phyloP scores from a whole-genome alignment of 1,140 invertebrate species.

The Drosophila fuyamai region DNA sequence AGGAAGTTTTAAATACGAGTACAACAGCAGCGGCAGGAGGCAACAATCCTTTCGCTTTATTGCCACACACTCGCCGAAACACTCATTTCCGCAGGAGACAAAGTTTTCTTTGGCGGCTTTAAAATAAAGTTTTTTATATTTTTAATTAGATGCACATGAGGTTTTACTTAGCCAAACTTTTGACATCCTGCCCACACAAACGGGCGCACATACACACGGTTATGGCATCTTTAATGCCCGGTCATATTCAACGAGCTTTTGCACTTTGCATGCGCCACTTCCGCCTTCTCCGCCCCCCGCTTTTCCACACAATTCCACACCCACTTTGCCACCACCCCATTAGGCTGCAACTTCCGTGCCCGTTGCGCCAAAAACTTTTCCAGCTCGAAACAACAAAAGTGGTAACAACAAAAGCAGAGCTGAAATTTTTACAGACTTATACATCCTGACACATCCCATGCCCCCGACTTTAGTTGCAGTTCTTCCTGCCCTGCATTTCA shows the following conservation, averaged over 20 bases:
- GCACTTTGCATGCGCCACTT: conserved; percentile 47
- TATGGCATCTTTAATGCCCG: conserved; percentile 77
- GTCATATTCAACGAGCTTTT: conserved; percentile 61
- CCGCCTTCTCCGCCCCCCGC: neutral
- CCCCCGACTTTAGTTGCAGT: conserved; percentile 30
- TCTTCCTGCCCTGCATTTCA: conserved; percentile 30
- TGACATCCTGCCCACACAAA: conserved; percentile 51
- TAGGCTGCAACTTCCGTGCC: conserved; percentile 63
- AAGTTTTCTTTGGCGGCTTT: conserved; percentile 80
- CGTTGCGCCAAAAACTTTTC: conserved; percentile 76
- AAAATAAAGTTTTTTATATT: conserved; percentile 83
- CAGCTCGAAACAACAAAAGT: conserved; percentile 21
- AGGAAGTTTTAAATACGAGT: conserved; percentile 64
- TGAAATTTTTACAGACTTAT: conserved; percentile 69
- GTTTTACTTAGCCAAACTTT: conserved; percentile 79
- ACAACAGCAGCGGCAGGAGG: conserved; percentile 45
- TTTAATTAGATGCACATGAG: conserved; percentile 83
- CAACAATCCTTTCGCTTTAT: conserved; percentile 54
- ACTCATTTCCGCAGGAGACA: conserved; percentile 70
- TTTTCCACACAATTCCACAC: conserved; percentile 2
- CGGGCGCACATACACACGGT: conserved; percentile 33
- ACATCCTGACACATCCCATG: conserved; percentile 68
- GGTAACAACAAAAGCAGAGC: conserved; percentile 49
- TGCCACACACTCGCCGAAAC: conserved; percentile 21
- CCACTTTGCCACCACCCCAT: neutral